Conservation (phyloP, 2,113 vertebrate species). For the Gadus chalcogrammus region DNA sequence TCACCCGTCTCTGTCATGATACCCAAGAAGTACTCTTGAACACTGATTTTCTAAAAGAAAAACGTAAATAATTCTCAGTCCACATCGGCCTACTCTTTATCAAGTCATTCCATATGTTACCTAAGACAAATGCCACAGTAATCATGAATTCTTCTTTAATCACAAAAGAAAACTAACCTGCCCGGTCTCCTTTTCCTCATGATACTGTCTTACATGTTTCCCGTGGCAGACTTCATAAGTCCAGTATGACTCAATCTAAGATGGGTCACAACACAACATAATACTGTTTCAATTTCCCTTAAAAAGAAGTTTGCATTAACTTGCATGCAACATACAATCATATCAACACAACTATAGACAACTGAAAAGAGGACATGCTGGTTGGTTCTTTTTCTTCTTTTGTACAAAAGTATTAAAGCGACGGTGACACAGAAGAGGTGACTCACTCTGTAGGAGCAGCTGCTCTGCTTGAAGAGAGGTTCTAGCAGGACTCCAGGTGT, state of each 20-base stretch:
- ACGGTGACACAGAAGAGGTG: no score
- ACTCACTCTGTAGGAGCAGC: conserved; percentile 95
- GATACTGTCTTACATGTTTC: conserved; percentile 94
- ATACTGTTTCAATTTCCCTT: background rate
- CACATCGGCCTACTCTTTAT: background rate
- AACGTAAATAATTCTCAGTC: conserved; percentile 1
- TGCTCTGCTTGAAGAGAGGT: conserved; percentile 94
- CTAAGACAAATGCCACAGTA: no score
- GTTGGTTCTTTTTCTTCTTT: no score
- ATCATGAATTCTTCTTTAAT: background rate
- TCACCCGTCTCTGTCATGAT: conserved; percentile 80
- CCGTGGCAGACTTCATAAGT: conserved; percentile 97
- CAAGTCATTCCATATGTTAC: no score
- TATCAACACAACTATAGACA: no score
- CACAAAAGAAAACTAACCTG: conserved; percentile 77
- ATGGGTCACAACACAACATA: conserved; percentile 3
- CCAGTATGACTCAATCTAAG: conserved; percentile 98
- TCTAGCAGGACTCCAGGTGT: conserved; percentile 83
- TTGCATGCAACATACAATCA: no score
- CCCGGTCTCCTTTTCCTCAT: conserved; percentile 96
- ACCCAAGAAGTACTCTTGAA: conserved; percentile 96
- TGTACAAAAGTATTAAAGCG: no score
- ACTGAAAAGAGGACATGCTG: no score
- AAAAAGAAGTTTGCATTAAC: no score
- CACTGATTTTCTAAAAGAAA: conserved; percentile 83